A percentile compares a stretch with the other conserved stretches of the same genome.
Evolutionary conservation across 2,888 invertebrate genomes (phyloP).

Genomic region (Caenorhabditis becei): DNA sequence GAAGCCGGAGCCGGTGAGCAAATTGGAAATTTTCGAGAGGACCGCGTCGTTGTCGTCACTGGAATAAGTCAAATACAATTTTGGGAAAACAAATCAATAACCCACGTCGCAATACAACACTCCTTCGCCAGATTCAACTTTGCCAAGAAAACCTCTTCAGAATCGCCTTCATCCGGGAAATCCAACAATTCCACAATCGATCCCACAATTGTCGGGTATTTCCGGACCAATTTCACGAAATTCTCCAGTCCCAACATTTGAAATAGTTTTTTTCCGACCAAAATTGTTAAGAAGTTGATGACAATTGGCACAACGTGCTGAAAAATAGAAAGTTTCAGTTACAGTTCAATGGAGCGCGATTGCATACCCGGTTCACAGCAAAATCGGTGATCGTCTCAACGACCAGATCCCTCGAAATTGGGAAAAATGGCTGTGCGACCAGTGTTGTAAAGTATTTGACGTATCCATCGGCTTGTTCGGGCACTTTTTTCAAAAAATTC

Average conservation of each 20-base stretch:
- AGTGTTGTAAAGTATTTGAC: slow-evolving; percentile 22
- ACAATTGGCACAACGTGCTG: slow-evolving; percentile 14
- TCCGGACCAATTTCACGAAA: slow-evolving; percentile 10
- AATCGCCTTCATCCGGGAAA: neutral
- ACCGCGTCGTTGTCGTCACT: slow-evolving; percentile 32
- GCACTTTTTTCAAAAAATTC: neutral
- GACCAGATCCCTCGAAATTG: slow-evolving; percentile 9
- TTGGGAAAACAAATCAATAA: neutral
- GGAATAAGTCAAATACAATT: slow-evolving; percentile 15
- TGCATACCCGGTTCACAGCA: slow-evolving; percentile 22
- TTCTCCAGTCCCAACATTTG: neutral
- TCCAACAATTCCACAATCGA: neutral
- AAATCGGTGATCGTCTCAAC: slow-evolving; percentile 18
- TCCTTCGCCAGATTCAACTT: slow-evolving; percentile 20
- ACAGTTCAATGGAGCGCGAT: neutral
- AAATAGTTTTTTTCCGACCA: neutral
- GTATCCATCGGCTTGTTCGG: slow-evolving; percentile 9
- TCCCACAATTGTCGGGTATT: slow-evolving; percentile 20
- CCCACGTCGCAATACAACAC: slow-evolving; percentile 46
- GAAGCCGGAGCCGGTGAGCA: slow-evolving; percentile 20
- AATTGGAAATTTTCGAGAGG: slow-evolving; percentile 11
- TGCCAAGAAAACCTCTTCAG: slow-evolving; percentile 12
- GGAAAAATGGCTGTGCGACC: slow-evolving; percentile 4
- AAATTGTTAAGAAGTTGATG: slow-evolving; percentile 14
- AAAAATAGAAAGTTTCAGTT: neutral